Evolutionary conservation across 2,888 invertebrate genomes (phyloP).

Genomic region (Ophion costatus): DNA sequence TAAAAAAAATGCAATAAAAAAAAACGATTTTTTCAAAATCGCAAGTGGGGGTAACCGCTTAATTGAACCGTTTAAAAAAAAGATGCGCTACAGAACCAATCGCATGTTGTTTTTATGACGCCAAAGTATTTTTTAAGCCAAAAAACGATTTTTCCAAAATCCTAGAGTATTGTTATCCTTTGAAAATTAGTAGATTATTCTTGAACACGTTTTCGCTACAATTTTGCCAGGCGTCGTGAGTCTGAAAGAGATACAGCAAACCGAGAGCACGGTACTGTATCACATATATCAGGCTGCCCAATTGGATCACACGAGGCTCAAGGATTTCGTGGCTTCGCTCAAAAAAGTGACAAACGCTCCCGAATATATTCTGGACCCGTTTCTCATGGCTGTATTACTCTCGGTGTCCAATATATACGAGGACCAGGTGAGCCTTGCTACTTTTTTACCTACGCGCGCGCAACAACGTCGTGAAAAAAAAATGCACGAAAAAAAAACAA

Average conservation of each 20-base stretch:
- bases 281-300: constrained; percentile 85
- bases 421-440: constrained; percentile 80
- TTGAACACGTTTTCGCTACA: neutral
- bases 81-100: too few species aligned
- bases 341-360: constrained; percentile 85
- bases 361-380: constrained; percentile 87
- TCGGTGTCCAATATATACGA: constrained; percentile 85
- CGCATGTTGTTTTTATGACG: too few species aligned
- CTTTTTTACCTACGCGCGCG: too few species aligned
- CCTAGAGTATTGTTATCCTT: neutral
- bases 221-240: constrained; percentile 64
- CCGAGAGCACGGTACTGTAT: constrained; percentile 87
- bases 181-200: neutral
- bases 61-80: too few species aligned
- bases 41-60: too few species aligned
- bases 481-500: too few species aligned
- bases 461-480: too few species aligned
- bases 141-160: too few species aligned
- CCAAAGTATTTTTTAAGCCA: too few species aligned
- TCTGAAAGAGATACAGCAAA: constrained; percentile 84
- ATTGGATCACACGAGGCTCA: constrained; percentile 83
- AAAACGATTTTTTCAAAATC: too few species aligned
- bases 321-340: constrained; percentile 83
- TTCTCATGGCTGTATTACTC: constrained; percentile 86
- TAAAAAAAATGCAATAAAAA: too few species aligned